Base-by-base conservation (phyloP, 53 echinoderm and acorn worm genomes). In the Zoroaster sp. region DNA sequence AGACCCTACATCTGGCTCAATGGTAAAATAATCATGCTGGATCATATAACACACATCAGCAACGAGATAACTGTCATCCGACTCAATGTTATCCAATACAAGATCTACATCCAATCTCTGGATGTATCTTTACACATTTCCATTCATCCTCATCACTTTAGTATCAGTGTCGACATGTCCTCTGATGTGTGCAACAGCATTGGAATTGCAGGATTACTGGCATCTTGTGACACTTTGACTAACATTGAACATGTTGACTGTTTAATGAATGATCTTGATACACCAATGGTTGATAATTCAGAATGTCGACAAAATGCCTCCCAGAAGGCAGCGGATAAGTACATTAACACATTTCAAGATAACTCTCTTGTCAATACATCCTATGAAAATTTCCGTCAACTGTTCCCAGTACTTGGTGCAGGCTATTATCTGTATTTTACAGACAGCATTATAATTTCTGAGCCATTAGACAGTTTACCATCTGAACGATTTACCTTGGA, bases 391-490 rank as follows among this genome's bases (percentile, higher is more conserved):
- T 83, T 89, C 40, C 66, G 68, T 14, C 71, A 59, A 1, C 43
- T 96, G 13, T 82, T 94, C 18, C 91, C 91, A 38, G 52, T 94
- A 10, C 67, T 72, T 25, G 91, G 91, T 59, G 90, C 91, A 30
- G 96, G 96, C 32, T 86, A 88, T 45, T 77, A 89, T 67, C 82
- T 96, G 18, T 74, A 87, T 41, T 96, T 96, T 43, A 73, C 79
- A 21, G 93, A 96, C 73, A 94, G 87, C 55, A 44, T 94, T 28
- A 40, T 80, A 33, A 47, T 83, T 17, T 92, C 94, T 51, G 88
- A 40, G 41, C 70, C 80, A 1, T 39, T 94, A 11, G 34, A 51
- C 68, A 38, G 31, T 32, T 88, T 94, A 66, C 92, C 94, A 77
- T 73, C 73, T 6, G 51, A 90, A 4, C 78, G 86, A 11, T 96